Evolutionary conservation across 2,888 invertebrate genomes (phyloP).

Genomic region (Dorcus parallelipipedus): DNA sequence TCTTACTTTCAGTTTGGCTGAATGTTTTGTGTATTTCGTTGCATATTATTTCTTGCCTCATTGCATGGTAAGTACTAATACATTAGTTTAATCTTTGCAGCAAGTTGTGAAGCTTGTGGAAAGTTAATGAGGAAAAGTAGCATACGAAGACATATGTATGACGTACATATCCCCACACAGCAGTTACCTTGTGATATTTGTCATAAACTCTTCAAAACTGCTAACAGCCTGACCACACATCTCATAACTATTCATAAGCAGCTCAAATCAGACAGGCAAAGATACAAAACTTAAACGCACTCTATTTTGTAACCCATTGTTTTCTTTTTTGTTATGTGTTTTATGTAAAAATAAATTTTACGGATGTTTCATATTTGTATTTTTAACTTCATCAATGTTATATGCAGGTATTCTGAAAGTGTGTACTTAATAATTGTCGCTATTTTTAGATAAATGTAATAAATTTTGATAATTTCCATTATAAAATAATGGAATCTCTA

Average conservation of each 20-base stretch:
- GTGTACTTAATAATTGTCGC: too few relatives aligned
- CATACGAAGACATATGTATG: conserved; percentile 37
- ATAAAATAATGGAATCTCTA: too few relatives aligned
- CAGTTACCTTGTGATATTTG: conserved; percentile 38
- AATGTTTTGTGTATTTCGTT: conserved; percentile 16
- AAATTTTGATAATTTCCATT: too few relatives aligned
- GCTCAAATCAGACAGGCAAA: conserved; percentile 29
- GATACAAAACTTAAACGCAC: conserved; percentile 6
- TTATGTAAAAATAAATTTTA: too few relatives aligned
- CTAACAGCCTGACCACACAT: conserved; percentile 39
- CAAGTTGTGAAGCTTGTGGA: conserved; percentile 36
- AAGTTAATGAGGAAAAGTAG: conserved; percentile 40
- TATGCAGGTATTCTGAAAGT: too few relatives aligned
- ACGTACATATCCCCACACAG: conserved; percentile 38
- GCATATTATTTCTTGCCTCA: conserved; percentile 16
- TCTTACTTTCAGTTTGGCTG: conserved; percentile 14
- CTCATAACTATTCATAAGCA: conserved; percentile 37
- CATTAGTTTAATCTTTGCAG: conserved; percentile 33
- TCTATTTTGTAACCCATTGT: too few relatives aligned
- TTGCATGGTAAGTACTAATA: conserved; percentile 44
- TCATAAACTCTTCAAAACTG: conserved; percentile 39
- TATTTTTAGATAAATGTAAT: too few relatives aligned
- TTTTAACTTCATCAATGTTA: too few relatives aligned
- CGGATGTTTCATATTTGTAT: too few relatives aligned
- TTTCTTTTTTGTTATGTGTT: too few relatives aligned